Evolutionary conservation across 2,113 vertebrate genomes (phyloP).

Genomic region (zebrafish (Danio rerio)): DNA sequence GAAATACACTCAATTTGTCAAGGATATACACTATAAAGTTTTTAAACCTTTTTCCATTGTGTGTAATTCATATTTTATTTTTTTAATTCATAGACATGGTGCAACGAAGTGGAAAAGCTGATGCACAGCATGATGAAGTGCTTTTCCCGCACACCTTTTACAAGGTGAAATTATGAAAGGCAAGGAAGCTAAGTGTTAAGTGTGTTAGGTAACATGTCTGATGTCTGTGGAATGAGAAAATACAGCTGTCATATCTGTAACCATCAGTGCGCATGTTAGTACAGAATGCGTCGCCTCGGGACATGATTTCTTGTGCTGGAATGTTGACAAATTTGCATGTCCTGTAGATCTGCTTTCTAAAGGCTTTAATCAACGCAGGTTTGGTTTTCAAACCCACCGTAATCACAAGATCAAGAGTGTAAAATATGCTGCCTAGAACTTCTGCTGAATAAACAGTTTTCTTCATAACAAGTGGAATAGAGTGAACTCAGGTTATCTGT

Average conservation of each 20-base stretch:
- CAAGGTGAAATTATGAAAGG: neutral
- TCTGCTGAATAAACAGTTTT: neutral
- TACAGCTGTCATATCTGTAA: neutral
- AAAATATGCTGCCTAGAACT: neutral
- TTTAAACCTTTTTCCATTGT: too few relatives aligned
- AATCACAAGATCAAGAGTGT: neutral
- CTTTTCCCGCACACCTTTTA: neutral
- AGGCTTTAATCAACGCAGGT: neutral
- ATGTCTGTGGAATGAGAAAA: slow-evolving; percentile 10
- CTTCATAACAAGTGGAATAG: too few relatives aligned
- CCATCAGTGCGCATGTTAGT: neutral
- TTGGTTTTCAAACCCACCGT: neutral
- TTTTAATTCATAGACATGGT: neutral
- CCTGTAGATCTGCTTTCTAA: neutral
- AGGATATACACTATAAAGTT: too few relatives aligned
- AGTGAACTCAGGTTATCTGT: too few relatives aligned
- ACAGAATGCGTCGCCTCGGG: neutral
- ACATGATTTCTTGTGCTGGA: neutral
- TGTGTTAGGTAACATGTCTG: neutral
- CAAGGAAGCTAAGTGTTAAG: neutral
- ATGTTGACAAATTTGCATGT: neutral
- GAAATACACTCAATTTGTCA: too few relatives aligned
- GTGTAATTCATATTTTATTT: neutral
- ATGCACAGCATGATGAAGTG: neutral
- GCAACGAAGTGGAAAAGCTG: neutral